A percentile compares a stretch with the other conserved stretches of the same genome.
These are phyloP conservation scores for Meriones psammophilus DNA, from an alignment of 2,797 vertebrate species.

Conservation along the genomic window DNA sequence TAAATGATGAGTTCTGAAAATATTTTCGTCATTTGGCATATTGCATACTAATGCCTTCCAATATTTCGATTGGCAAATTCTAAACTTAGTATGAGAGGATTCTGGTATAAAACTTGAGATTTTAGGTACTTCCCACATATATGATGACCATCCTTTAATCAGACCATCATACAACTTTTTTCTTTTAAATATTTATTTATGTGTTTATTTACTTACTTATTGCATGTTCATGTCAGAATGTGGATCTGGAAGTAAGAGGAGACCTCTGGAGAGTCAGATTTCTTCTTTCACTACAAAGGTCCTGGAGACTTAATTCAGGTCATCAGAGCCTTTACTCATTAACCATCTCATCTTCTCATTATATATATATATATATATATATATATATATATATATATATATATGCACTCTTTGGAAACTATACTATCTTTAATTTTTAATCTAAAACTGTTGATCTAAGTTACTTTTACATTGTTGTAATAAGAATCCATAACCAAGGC, in stretches of 20 bases:
- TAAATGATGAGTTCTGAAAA: not conserved
- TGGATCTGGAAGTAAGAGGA: not conserved
- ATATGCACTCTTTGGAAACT: not conserved
- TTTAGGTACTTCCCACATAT: not conserved
- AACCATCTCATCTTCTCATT: not conserved
- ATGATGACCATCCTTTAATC: not conserved
- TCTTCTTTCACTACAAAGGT: not conserved
- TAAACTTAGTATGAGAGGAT: not conserved
- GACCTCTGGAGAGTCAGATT: not conserved
- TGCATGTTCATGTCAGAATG: not conserved
- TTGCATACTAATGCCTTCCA: not conserved
- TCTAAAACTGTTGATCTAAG: not conserved
- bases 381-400: no score
- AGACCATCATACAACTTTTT: constrained; percentile 39
- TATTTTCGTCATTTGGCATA: not conserved
- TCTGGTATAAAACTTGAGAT: not conserved
- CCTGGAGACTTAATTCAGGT: not conserved
- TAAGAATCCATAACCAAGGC: not conserved
- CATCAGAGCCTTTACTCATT: not conserved
- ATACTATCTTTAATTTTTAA: constrained; percentile 34
- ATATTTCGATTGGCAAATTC: not conserved
- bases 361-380: not conserved
- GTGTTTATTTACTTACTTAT: not conserved
- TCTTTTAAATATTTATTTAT: not conserved
- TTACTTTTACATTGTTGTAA: not conserved